Conservation (phyloP, 2,113 vertebrate genomes). For the Chloropsis hardwickii region DNA sequence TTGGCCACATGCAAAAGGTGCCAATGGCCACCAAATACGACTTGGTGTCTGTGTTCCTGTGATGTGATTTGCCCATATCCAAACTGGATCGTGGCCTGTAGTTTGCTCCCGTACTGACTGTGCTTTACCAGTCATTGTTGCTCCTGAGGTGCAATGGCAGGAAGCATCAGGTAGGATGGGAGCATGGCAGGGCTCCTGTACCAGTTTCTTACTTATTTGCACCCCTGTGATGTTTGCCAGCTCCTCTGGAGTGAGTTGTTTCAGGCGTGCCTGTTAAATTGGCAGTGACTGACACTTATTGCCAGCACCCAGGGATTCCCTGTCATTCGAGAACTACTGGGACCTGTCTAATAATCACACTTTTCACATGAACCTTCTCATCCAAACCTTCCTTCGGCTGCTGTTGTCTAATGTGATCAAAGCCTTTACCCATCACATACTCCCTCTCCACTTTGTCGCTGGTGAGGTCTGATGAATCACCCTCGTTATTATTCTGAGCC, state of each 20-base stretch:
- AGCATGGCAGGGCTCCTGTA: background rate
- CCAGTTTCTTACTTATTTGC: background rate
- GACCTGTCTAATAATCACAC: background rate
- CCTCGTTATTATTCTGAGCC: conserved; percentile 44
- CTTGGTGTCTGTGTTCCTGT: background rate
- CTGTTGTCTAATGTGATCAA: conserved; percentile 41
- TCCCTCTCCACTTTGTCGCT: conserved; percentile 18
- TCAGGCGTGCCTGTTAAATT: background rate
- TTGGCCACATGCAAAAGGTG: accelerated
- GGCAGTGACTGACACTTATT: conserved; percentile 52
- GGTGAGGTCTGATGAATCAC: conserved; percentile 27
- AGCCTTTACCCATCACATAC: conserved; percentile 25
- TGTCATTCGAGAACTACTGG: background rate
- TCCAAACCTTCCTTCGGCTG: background rate
- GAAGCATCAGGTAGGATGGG: background rate
- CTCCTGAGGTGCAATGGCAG: background rate
- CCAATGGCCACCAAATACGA: background rate
- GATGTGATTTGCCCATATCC: background rate
- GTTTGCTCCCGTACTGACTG: accelerated
- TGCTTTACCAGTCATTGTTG: background rate
- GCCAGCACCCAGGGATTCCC: background rate
- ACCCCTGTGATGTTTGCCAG: background rate
- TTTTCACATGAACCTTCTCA: background rate
- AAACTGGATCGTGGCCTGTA: background rate
- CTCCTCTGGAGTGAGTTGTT: conserved; percentile 27